phyloP scores from a whole-genome alignment of 2,888 invertebrate species.

The Trichopria drosophilae region DNA sequence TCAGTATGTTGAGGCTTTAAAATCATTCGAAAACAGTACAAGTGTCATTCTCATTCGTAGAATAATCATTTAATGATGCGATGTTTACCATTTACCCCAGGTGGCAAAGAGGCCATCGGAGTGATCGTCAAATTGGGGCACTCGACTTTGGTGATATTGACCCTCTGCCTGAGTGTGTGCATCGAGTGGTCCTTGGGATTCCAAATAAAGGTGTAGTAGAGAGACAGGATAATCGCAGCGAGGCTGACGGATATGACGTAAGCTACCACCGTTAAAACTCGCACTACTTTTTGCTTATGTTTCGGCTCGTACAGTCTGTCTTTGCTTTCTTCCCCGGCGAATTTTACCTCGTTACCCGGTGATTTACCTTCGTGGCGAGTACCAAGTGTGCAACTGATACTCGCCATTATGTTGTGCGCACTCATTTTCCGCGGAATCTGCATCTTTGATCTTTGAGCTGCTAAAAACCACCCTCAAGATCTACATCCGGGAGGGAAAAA shows the following conservation, averaged over 20 bases:
- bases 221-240: constrained; percentile 89
- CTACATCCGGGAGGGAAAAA: no score
- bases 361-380: constrained; percentile 49
- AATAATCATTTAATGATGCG: no score
- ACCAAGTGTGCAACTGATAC: constrained; percentile 51
- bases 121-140: no score
- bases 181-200: constrained; percentile 66
- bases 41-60: no score
- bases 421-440: constrained; percentile 56
- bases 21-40: no score
- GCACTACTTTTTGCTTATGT: constrained; percentile 83
- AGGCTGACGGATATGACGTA: constrained; percentile 93
- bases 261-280: constrained; percentile 89
- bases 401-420: constrained; percentile 55
- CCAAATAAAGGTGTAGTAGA: constrained; percentile 95
- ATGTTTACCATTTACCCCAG: no score
- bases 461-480: no score
- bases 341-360: constrained; percentile 67
- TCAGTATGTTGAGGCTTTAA: no score
- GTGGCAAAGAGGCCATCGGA: no score
- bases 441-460: no score
- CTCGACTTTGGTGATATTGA: constrained; percentile 11
- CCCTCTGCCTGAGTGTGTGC: constrained; percentile 13
- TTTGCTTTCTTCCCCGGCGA: constrained; percentile 68
- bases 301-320: constrained; percentile 80